Evolutionary conservation across 1,140 invertebrate genomes (phyloP), one percentile per base, ranked within the genome.

Genomic region (Dreissena rostriformis): DNA sequence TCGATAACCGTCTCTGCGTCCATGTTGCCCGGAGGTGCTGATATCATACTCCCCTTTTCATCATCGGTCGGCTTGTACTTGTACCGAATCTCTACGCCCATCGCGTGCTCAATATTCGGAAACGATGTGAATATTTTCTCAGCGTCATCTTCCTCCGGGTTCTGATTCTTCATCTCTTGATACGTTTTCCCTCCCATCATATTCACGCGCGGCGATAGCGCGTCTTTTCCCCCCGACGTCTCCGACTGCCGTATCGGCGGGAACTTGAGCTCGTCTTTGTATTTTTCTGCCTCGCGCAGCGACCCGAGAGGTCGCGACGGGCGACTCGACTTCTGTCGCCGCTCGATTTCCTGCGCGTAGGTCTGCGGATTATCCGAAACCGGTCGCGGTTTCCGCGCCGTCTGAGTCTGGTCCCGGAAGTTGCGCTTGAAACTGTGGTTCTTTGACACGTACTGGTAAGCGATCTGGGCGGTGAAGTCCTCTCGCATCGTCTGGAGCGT

Each of bases 371-470:
- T 77, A 22, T 82, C 80, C 1, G 80, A 82, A 1, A 22, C 22
- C 19, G 80, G 80, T 15, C 80, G 71, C 0, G 63, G 71, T 29
- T 77, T 84, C 22, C 70, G 51, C 15, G 19, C 19, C 15, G 19
- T 19, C 24, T 78, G 29, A 39, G 77, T 66, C 39, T 67, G 65
- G 12, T 49, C 68, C 24, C 77, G 53, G 53, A 77, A 70, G 8
- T 71, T 22, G n/a, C 75, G 26, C 24, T 74, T 82, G 67, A 84
- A 78, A 52, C 82, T 84, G 11, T 84, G 74, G 12, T 70, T 78
- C 51, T 84, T 84, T 52, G 75, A 84, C 15, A 78, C 82, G 49
- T 77, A 84, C 49, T 78, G 74, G 28, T 84, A 84, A 51, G 82
- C 82, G 0, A 84, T 28, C 57, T 77, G 74, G 17, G 82, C 65